Base-by-base conservation (phyloP, 1,140 invertebrate species). In the Cyclargus thomasi region DNA sequence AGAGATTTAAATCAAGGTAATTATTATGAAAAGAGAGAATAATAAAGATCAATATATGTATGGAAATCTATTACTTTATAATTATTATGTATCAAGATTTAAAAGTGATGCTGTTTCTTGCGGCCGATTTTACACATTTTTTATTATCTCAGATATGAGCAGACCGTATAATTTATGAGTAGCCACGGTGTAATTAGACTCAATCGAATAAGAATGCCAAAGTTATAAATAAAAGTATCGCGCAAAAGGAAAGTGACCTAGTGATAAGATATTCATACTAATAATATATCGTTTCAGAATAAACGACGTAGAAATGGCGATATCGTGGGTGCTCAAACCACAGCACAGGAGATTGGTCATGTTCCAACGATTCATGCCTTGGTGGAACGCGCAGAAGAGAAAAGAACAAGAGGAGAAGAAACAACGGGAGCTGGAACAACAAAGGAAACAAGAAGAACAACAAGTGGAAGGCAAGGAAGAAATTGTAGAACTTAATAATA, bases 361-460 rank as follows among this genome's bases (percentile, higher is more conserved):
- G 78, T 91, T 91, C 78, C 90, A 91, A 73, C 73, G 90, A 17
- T 90, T 91, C 75, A 89, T 84, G 81, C 90, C 90, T 0, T 90
- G 88, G 82, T 90, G 89, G 88, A 88, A 90, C 72, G 79, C 79
- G 5, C 76, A 80, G 69, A 78, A 78, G 35, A 75, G 90, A 29
- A 79, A 80, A 55, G 83, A 87, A 70, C 63, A 82, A 3, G 86
- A 84, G 0, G 84, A 88, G 63, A 82, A 78, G 70, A 88, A 85
- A 67, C 70, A 72, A 65, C 74, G 20, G 71, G 75, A 36, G 18
- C 23, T 35, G 53, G 76, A 77, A 68, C 69, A 71, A 53, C 72
- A 77, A 36, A 76, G 76, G 47, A 67, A 65, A 67, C 69, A 72
- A 64, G 70, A 70, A 47, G n/a, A 67, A 21, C 55, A 65, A 36